phyloP scores from a whole-genome alignment of 2,888 invertebrate species.

The Drosophila koepferae region DNA sequence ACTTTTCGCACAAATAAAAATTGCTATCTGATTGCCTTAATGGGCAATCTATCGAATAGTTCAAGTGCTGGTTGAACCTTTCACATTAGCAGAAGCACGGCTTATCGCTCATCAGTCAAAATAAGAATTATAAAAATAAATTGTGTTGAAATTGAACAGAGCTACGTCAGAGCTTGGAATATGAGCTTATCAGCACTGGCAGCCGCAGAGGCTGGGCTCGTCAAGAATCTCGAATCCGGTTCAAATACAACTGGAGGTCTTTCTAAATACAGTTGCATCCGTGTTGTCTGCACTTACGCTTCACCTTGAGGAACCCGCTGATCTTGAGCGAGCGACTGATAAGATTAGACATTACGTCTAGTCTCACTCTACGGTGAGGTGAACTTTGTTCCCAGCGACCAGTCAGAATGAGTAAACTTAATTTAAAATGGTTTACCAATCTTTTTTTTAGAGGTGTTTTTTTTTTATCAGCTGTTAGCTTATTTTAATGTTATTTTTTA shows the following conservation, averaged over 20 bases:
- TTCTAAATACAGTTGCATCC: conserved; percentile 40
- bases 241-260: conserved; percentile 24
- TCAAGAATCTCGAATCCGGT: conserved; percentile 42
- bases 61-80: conserved; percentile 37
- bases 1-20: conserved; percentile 23
- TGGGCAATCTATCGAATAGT: conserved; percentile 13
- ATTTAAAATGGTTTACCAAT: background rate
- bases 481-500: conserved; percentile 4
- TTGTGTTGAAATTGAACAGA: conserved; percentile 13
- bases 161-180: conserved; percentile 25
- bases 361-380: conserved; percentile 3
- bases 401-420: conserved; percentile 26
- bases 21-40: conserved; percentile 23
- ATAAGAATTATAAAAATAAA: conserved; percentile 11
- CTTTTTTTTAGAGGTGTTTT: background rate
- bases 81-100: conserved; percentile 2
- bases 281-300: conserved; percentile 22
- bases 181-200: conserved; percentile 36
- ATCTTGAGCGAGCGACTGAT: conserved; percentile 6
- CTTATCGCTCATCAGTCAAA: conserved; percentile 38
- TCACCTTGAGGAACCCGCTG: conserved; percentile 14
- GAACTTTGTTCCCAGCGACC: conserved; percentile 18
- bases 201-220: conserved; percentile 8
- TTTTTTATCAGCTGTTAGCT: conserved; percentile 17
- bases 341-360: conserved; percentile 8